Percentiles rank a stretch among this genome's conserved stretches.
Conservation (phyloP, 2,888 invertebrate species). For the Drosophila hawaiiensis region DNA sequence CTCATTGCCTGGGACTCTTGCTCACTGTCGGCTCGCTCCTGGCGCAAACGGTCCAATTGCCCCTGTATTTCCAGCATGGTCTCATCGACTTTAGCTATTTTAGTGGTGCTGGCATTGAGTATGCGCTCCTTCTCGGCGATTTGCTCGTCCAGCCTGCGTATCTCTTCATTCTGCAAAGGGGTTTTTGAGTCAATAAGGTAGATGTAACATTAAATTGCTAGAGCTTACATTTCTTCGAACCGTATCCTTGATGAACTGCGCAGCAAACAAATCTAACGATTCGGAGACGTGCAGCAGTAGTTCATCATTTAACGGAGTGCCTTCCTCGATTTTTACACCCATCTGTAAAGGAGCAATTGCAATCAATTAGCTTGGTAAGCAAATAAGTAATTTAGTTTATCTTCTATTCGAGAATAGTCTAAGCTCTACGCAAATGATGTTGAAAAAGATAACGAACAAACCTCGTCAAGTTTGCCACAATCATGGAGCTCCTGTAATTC, state of each 20-base stretch:
- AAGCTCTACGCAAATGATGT: conserved; percentile 27
- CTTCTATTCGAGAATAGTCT: background rate
- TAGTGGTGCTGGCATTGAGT: conserved; percentile 88
- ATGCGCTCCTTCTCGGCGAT: conserved; percentile 86
- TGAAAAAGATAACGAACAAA: conserved; percentile 71
- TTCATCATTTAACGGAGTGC: conserved; percentile 87
- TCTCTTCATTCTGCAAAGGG: conserved; percentile 89
- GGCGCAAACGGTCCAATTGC: conserved; percentile 87
- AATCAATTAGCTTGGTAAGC: background rate
- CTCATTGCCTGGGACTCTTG: conserved; percentile 65
- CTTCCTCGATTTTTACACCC: conserved; percentile 86
- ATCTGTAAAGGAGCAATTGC: conserved; percentile 83
- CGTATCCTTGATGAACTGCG: conserved; percentile 88
- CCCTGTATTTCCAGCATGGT: conserved; percentile 89
- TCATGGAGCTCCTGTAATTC: conserved; percentile 86
- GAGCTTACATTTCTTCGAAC: conserved; percentile 90
- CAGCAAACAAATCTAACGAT: conserved; percentile 88
- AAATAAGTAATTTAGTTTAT: background rate
- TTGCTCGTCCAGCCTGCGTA: conserved; percentile 89
- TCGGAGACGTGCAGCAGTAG: conserved; percentile 88
- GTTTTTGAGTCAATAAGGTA: background rate
- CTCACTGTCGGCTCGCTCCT: conserved; percentile 72
- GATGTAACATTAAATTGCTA: accelerated
- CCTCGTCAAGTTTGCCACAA: conserved; percentile 86
- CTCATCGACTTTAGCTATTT: conserved; percentile 90